Percentiles rank a stretch among this genome's conserved stretches.
Conservation (phyloP, 2,888 invertebrate genomes). For the Salticus scenicus region DNA sequence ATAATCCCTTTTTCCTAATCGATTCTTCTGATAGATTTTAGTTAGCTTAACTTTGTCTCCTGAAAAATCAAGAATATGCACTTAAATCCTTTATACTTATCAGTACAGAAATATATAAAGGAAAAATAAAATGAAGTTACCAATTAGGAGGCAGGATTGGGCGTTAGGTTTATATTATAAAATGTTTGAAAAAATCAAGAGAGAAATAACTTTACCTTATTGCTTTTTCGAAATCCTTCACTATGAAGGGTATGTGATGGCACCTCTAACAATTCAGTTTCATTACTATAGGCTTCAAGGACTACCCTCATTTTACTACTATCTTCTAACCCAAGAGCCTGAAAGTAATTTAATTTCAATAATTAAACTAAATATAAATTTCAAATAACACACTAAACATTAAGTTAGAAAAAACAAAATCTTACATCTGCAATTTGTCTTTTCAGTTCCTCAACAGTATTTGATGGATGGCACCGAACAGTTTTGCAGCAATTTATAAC, state of each 20-base stretch:
- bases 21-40: too few species aligned
- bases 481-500: constrained; percentile 80
- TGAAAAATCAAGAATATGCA: too few species aligned
- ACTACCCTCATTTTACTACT: constrained; percentile 76
- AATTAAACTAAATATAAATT: background rate
- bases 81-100: too few species aligned
- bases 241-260: constrained; percentile 75
- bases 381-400: background rate
- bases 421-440: constrained; percentile 77
- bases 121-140: too few species aligned
- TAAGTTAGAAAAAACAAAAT: background rate
- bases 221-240: constrained; percentile 76
- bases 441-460: constrained; percentile 80
- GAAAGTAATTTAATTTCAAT: background rate
- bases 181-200: too few species aligned
- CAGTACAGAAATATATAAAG: too few species aligned
- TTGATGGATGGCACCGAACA: constrained; percentile 80
- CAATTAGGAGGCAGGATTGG: too few species aligned
- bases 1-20: too few species aligned
- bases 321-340: constrained; percentile 73
- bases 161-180: too few species aligned
- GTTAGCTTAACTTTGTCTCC: too few species aligned
- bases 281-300: constrained; percentile 77
- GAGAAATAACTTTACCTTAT: too few species aligned
- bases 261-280: constrained; percentile 74